These are phyloP conservation scores for Chymomyza amoena DNA, from an alignment of 2,888 invertebrate species.

Conservation along the genomic window DNA sequence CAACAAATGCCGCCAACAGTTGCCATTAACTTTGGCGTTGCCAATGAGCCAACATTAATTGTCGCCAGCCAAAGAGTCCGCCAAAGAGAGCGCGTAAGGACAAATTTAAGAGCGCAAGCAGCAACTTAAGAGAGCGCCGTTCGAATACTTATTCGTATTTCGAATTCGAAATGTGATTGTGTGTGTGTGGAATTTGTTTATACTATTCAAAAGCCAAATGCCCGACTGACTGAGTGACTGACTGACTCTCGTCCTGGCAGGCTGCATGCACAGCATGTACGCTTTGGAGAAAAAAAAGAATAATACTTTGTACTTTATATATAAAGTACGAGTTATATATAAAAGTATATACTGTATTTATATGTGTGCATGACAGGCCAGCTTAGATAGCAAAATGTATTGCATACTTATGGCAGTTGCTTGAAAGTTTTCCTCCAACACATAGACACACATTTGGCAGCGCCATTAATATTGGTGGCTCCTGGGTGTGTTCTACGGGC, in stretches of 20 bases:
- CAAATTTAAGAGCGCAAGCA: background rate
- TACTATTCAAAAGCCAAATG: slow-evolving; percentile 17
- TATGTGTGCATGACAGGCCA: background rate
- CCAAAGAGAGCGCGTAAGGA: too few relatives aligned
- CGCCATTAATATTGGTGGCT: background rate
- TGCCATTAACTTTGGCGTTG: slow-evolving; percentile 11
- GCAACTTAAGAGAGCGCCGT: background rate
- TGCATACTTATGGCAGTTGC: slow-evolving; percentile 52
- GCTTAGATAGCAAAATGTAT: slow-evolving; percentile 46
- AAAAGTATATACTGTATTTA: background rate
- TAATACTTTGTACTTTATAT: background rate
- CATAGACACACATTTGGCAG: background rate
- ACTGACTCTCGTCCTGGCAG: background rate
- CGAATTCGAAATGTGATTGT: slow-evolving; percentile 59
- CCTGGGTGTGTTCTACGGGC: background rate
- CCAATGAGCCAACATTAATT: slow-evolving; percentile 12
- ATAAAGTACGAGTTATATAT: background rate
- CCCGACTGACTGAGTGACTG: background rate
- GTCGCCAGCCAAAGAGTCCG: background rate
- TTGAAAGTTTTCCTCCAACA: slow-evolving; percentile 34
- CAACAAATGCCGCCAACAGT: slow-evolving; percentile 28
- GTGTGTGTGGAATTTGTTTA: slow-evolving; percentile 70
- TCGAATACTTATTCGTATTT: slow-evolving; percentile 2
- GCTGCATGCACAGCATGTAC: background rate
- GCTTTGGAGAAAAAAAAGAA: background rate